A percentile compares a stretch with the other conserved stretches of the same genome.
Conservation (phyloP, 1,140 invertebrate genomes). For the Ooceraea biroi region DNA sequence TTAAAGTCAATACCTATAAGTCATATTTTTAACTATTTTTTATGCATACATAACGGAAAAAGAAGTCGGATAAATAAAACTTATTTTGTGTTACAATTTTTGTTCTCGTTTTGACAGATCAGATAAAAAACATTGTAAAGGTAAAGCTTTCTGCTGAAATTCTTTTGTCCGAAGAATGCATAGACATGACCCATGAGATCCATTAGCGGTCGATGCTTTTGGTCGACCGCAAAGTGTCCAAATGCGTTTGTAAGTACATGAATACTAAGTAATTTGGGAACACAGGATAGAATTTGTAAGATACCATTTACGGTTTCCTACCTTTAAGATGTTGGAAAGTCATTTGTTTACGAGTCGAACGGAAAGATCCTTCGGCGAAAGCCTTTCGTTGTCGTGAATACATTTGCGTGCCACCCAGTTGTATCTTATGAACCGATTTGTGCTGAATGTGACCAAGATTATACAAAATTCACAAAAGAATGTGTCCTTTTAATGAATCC, state of each 20-base stretch:
- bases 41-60: background rate
- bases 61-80: background rate
- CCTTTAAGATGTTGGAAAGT: constrained; percentile 41
- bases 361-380: constrained; percentile 6
- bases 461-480: background rate
- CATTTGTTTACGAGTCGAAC: constrained; percentile 61
- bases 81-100: background rate
- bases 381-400: background rate
- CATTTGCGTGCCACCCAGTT: background rate
- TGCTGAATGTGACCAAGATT: background rate
- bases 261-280: constrained; percentile 78
- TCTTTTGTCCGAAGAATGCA: background rate
- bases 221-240: constrained; percentile 70
- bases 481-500: too few species aligned
- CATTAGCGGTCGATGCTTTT: constrained; percentile 74
- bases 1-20: background rate
- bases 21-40: background rate
- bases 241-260: constrained; percentile 59
- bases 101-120: background rate
- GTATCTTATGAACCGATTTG: background rate
- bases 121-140: background rate
- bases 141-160: background rate
- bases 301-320: constrained; percentile 48
- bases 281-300: constrained; percentile 52
- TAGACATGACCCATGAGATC: constrained; percentile 39